phyloP scores from a whole-genome alignment of 2,113 vertebrate genomes.

The Stercorarius parasiticus region DNA sequence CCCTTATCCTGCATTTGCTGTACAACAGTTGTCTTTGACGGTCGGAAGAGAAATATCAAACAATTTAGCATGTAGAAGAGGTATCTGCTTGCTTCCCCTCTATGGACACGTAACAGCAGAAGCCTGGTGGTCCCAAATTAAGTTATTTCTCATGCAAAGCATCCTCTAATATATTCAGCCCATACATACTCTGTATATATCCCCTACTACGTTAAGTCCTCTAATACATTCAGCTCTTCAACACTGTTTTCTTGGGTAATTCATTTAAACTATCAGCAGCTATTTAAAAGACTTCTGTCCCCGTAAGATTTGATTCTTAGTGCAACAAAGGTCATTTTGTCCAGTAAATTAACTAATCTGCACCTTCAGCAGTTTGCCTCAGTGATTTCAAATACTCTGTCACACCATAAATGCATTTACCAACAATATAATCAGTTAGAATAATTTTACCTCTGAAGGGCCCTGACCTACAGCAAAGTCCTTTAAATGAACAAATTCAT shows the following conservation, averaged over 20 bases:
- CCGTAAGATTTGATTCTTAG: background rate
- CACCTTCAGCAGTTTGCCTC: background rate
- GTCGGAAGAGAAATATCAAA: background rate
- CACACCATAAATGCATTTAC: background rate
- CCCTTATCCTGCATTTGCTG: background rate
- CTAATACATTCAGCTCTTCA: background rate
- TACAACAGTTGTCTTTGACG: background rate
- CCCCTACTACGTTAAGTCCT: background rate
- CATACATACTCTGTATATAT: background rate
- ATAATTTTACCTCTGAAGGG: background rate
- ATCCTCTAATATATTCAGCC: background rate
- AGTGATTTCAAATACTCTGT: background rate
- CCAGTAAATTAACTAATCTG: background rate
- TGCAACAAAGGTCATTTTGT: background rate
- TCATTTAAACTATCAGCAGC: slow-evolving; percentile 5
- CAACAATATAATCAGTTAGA: background rate
- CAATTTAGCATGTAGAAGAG: background rate
- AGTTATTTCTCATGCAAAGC: background rate
- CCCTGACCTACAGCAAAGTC: background rate
- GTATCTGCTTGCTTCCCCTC: background rate
- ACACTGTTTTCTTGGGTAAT: background rate
- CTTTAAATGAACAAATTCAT: background rate
- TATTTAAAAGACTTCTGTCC: background rate
- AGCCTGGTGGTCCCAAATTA: background rate
- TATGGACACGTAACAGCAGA: background rate